Percentiles rank a stretch among this genome's conserved stretches.
Evolutionary conservation across 1,140 invertebrate genomes (phyloP).

Genomic region (Trichonephila clavata): DNA sequence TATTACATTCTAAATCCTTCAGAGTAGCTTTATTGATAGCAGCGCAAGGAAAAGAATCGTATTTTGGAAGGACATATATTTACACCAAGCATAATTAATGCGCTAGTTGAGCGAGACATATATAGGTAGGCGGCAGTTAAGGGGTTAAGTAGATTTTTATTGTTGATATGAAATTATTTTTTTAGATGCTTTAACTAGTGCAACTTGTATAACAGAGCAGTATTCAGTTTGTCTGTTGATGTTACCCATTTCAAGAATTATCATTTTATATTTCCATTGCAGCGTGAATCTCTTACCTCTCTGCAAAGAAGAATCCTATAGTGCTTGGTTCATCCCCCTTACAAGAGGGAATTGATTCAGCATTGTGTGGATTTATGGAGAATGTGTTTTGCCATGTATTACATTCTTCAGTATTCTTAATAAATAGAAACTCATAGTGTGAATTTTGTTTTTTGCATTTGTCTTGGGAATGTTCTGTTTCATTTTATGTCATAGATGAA

Average conservation of each 20-base stretch:
- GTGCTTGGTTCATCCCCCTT: conserved; percentile 9
- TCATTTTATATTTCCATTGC: conserved; percentile 58
- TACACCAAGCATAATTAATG: no score
- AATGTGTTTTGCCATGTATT: conserved; percentile 58
- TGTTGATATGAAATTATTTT: no score
- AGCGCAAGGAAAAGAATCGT: no score
- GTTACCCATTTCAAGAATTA: conserved; percentile 10
- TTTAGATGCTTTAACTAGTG: not conserved
- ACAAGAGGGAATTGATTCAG: conserved; percentile 24
- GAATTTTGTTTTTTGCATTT: not conserved
- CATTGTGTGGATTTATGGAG: conserved; percentile 48
- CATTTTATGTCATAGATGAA: not conserved
- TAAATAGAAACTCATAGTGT: no score
- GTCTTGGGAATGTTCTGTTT: not conserved
- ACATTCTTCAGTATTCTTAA: conserved; percentile 2
- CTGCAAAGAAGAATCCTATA: conserved; percentile 20
- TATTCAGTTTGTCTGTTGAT: not conserved
- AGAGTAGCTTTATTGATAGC: no score
- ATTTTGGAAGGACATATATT: no score
- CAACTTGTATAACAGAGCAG: not conserved
- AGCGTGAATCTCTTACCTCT: conserved; percentile 49
- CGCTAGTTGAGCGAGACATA: no score
- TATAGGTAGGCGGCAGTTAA: no score
- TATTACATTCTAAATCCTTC: no score
- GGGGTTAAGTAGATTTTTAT: no score